These are phyloP conservation scores for Archivesica marissinica DNA, from an alignment of 1,140 invertebrate species.

Conservation along the genomic window DNA sequence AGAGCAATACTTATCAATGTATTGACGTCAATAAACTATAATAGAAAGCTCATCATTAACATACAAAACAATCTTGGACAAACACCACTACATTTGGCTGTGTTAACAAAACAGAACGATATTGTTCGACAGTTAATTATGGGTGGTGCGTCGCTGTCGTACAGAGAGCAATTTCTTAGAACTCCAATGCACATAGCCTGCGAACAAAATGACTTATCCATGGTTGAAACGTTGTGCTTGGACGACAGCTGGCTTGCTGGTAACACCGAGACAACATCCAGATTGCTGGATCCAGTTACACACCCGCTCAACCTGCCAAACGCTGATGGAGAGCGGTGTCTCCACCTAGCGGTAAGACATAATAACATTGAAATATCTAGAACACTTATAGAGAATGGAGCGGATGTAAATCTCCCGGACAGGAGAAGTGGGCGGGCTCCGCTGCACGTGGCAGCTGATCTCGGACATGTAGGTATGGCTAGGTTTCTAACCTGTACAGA, in stretches of 20 bases:
- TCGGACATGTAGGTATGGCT: neutral
- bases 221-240: neutral
- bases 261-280: neutral
- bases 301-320: neutral
- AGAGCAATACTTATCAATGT: neutral
- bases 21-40: no score
- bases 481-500: neutral
- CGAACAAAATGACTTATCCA: neutral
- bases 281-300: neutral
- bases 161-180: neutral
- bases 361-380: neutral
- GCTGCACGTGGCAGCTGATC: slow-evolving; percentile 1
- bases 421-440: slow-evolving; percentile 27
- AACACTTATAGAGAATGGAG: slow-evolving; percentile 11
- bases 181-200: neutral
- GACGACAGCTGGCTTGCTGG: neutral
- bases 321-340: neutral
- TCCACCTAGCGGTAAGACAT: slow-evolving; percentile 5
- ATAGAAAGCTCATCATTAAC: neutral
- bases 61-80: slow-evolving; percentile 13
- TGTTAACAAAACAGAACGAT: neutral
- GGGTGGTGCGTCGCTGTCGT: neutral
- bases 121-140: neutral
- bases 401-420: slow-evolving; percentile 10
- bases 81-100: slow-evolving; percentile 26